Percentiles rank a stretch among this genome's conserved stretches.
Conservation (phyloP, 2,888 invertebrate genomes). For the Drosophila fungiperda region DNA sequence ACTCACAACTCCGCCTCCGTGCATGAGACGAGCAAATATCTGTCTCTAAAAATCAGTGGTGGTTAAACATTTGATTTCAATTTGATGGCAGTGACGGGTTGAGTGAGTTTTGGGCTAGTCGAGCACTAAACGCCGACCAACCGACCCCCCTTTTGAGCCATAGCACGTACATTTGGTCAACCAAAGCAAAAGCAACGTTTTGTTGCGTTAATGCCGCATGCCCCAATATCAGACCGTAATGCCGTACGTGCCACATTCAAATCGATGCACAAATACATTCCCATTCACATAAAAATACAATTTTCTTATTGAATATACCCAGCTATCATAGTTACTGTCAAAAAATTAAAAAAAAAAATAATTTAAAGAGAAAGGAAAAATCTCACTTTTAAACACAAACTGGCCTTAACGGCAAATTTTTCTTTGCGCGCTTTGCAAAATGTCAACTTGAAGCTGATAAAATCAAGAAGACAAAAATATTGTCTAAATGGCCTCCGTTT, state of each 20-base stretch:
- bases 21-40: not conserved
- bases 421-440: constrained; percentile 8
- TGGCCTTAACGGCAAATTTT: constrained; percentile 13
- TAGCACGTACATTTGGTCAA: constrained; percentile 56
- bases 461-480: constrained; percentile 14
- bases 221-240: constrained; percentile 47
- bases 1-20: not conserved
- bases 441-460: constrained; percentile 40
- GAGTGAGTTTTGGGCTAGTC: constrained; percentile 23
- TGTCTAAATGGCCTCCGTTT: constrained; percentile 51
- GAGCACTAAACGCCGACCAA: not conserved
- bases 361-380: not conserved
- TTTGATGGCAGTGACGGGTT: constrained; percentile 56
- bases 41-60: constrained; percentile 34
- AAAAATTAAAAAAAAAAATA: not conserved
- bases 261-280: constrained; percentile 41
- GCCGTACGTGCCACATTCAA: constrained; percentile 64
- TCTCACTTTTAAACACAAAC: not conserved
- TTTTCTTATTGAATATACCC: constrained; percentile 25
- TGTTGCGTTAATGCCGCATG: constrained; percentile 47
- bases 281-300: constrained; percentile 56
- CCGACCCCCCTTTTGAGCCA: not conserved
- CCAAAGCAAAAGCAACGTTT: constrained; percentile 35
- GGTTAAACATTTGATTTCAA: constrained; percentile 55
- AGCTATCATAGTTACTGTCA: not conserved